phyloP scores from a whole-genome alignment of 2,797 vertebrate genomes.

The Eulemur rubriventer region DNA sequence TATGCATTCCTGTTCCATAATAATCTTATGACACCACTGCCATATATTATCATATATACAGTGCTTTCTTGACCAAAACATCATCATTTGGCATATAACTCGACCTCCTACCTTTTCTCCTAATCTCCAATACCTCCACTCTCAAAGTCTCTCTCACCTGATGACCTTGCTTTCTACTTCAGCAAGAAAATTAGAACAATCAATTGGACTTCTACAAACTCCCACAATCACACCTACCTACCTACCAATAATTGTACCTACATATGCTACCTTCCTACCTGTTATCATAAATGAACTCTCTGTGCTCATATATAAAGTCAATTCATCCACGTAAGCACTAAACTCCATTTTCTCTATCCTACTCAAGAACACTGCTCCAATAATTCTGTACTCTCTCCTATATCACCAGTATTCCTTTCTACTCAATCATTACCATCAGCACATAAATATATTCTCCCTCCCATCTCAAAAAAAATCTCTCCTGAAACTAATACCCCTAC shows the following conservation, averaged over 20 bases:
- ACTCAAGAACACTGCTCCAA: constrained; percentile 9
- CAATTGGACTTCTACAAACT: not conserved
- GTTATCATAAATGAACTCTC: constrained; percentile 21
- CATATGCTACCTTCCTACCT: not conserved
- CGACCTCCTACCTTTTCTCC: constrained; percentile 11
- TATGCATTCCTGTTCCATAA: not conserved
- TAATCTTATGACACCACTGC: not conserved
- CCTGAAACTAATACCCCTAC: not conserved
- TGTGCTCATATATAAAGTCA: constrained; percentile 28
- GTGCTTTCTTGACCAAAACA: not conserved
- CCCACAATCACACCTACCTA: constrained; percentile 14
- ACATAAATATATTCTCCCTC: not conserved
- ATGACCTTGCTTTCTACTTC: not conserved
- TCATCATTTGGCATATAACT: not conserved
- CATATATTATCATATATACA: not conserved
- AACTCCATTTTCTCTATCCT: not conserved
- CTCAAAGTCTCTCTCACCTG: not conserved
- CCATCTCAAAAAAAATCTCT: not conserved
- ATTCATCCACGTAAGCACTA: not conserved
- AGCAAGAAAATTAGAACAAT: not conserved
- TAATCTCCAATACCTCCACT: constrained; percentile 2
- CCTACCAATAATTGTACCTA: not conserved
- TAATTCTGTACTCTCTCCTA: constrained; percentile 16
- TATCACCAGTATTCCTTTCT: constrained; percentile 18
- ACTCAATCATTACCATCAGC: not conserved